Conservation (phyloP, 2,797 vertebrate genomes). For the Phalloptychus januarius region DNA sequence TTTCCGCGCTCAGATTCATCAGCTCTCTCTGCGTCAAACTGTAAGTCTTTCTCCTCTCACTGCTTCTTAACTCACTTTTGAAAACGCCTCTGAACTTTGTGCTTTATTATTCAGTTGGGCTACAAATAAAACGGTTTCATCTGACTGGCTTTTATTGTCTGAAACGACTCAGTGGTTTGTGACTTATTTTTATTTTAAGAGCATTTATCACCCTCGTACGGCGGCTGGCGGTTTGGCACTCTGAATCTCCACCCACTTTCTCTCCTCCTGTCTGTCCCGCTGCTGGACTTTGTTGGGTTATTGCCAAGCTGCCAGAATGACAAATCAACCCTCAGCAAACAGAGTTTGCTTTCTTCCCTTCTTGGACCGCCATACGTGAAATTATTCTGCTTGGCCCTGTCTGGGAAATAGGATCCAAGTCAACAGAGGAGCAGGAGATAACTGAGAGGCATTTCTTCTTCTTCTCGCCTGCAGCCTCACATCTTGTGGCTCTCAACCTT, state of each 20-base stretch:
- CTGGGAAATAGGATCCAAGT: conserved; percentile 53
- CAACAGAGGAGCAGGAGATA: conserved; percentile 48
- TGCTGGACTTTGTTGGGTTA: conserved; percentile 47
- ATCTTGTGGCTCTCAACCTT: conserved; percentile 44
- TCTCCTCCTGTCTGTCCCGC: background rate
- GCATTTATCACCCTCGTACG: conserved; percentile 16
- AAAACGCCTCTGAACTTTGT: background rate
- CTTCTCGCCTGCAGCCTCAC: conserved; percentile 13
- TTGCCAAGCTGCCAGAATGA: conserved; percentile 56
- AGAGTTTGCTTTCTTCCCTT: conserved; percentile 24
- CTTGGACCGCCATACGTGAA: conserved; percentile 51
- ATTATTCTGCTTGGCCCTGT: conserved; percentile 48
- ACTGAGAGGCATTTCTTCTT: conserved; percentile 30
- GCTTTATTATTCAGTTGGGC: background rate
- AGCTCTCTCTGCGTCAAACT: background rate
- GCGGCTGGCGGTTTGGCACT: conserved; percentile 21
- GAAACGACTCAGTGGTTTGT: background rate
- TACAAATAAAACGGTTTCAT: background rate
- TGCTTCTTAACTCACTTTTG: background rate
- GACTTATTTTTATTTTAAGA: background rate
- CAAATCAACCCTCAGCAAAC: conserved; percentile 54
- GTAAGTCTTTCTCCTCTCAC: background rate
- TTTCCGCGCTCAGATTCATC: background rate
- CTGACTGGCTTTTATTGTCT: conserved; percentile 2
- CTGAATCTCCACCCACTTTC: conserved; percentile 18